Evolutionary conservation across 2,113 vertebrate species (phyloP), one percentile per base, ranked within the genome.

Genomic region (Formicarius rufipectus): DNA sequence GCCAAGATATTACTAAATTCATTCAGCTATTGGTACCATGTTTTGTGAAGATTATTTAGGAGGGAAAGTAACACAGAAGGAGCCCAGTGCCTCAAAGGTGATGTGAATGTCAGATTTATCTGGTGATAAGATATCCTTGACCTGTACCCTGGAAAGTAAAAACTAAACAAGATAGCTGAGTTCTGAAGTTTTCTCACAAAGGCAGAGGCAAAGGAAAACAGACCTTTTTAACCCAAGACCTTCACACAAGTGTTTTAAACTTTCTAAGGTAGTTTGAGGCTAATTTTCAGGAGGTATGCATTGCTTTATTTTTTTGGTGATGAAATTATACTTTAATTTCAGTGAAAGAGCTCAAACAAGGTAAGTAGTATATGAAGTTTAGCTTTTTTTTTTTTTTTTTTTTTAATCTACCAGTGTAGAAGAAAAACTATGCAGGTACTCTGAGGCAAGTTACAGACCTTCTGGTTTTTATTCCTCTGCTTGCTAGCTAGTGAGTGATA

Each of bases 401-500:
- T 19, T 31, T 83, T 30, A 64, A 42, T 49, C 60, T 67, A 56
- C 50, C 20, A 58, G 72, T 39, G 52, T 49, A 67, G 71, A 89
- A 89, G 49, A 14, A 86, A 92, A 95, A 72, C 27, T 22, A 35
- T 62, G 31, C 68, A 63, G 80, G 68, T 86, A 71, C 72, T 90
- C 56, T 19, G 27, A 59, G 31, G 25, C 31, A 93, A 92, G 83
- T 81, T 90, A 72, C 16, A 88, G 55, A 14, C 39, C 82, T 50
- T 55, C 49, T 83, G 40, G 9, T 44, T 95, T 94, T 91, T 91
- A 82, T 89, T 93, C 63, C 79, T 86, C 42, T 84, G 64, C 87
- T 91, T 86, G 56, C 75, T 81, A 81, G 68, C 52, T 72, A 35
- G 80, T 90, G 96, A 96, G 53, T 56, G 85, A 93, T 92, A 78